Conservation (phyloP, 92 coral and sea anemone genomes). For the Phenganax stokvisi region DNA sequence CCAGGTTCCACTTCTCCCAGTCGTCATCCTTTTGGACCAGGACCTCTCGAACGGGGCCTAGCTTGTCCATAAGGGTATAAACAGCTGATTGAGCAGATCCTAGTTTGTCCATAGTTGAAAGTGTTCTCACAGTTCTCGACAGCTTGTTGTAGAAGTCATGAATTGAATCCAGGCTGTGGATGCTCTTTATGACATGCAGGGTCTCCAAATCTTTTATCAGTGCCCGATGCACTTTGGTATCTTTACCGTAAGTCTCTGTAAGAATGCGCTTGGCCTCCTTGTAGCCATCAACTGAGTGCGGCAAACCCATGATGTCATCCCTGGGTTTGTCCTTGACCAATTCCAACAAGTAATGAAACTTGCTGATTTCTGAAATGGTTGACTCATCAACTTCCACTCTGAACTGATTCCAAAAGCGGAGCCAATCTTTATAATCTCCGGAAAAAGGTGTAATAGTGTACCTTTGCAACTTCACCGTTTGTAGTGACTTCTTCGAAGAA, state of each 20-base stretch:
- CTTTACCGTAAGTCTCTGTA: neutral
- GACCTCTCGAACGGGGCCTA: constrained; percentile 40
- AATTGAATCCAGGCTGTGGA: neutral
- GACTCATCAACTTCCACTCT: constrained; percentile 51
- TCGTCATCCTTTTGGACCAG: constrained; percentile 52
- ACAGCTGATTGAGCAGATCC: constrained; percentile 37
- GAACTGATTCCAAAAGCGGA: constrained; percentile 56
- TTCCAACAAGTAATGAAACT: constrained; percentile 45
- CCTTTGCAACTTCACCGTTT: constrained; percentile 46
- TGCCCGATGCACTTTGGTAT: constrained; percentile 9
- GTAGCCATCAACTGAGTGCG: constrained; percentile 50
- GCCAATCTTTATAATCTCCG: constrained; percentile 55
- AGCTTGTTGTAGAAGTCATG: constrained; percentile 38
- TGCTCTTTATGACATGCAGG: neutral
- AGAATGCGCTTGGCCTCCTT: constrained; percentile 41
- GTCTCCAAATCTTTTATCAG: constrained; percentile 5
- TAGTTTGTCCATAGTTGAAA: constrained; percentile 37
- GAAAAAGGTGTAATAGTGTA: constrained; percentile 52
- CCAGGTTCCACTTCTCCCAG: constrained; percentile 51
- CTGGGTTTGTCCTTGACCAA: constrained; percentile 32
- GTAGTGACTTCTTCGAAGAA: neutral
- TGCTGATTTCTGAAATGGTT: constrained; percentile 41
- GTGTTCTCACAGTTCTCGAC: constrained; percentile 31
- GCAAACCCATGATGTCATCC: constrained; percentile 37
- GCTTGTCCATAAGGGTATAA: constrained; percentile 46